Evolutionary conservation across 2,797 vertebrate species (phyloP).

Genomic region (Bufotes viridis): DNA sequence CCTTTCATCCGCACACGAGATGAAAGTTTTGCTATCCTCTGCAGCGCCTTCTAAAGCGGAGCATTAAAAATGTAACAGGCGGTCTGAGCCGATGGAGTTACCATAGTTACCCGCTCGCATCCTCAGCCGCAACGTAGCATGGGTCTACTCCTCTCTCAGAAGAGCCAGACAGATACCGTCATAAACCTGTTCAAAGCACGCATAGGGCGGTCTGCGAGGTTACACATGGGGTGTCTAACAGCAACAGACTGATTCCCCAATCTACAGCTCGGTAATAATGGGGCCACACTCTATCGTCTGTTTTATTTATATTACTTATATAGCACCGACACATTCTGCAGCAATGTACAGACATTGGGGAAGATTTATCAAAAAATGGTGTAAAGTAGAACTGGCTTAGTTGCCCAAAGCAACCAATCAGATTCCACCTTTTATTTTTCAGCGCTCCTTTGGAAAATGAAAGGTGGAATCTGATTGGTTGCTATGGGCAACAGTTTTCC

Average conservation of each 20-base stretch:
- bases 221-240: neutral
- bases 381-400: too few species aligned
- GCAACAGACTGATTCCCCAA: neutral
- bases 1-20: conserved; percentile 21
- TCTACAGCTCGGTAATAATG: neutral
- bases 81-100: conserved; percentile 17
- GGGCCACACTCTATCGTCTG: neutral
- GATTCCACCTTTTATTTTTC: too few species aligned
- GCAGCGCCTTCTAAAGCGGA: conserved; percentile 13
- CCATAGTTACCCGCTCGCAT: conserved; percentile 38
- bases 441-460: too few species aligned
- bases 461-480: too few species aligned
- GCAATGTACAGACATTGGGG: too few species aligned
- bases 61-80: conserved; percentile 34
- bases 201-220: neutral
- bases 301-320: too few species aligned
- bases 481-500: too few species aligned
- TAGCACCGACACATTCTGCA: too few species aligned
- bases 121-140: neutral
- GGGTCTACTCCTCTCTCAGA: neutral
- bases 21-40: conserved; percentile 27
- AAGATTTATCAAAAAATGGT: too few species aligned
- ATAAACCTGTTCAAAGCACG: neutral
- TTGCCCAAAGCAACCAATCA: too few species aligned
- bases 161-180: neutral